Evolutionary conservation across 2,888 invertebrate species (phyloP), one percentile per base, ranked within the genome.

Genomic region (Dicranocentrus wangi): DNA sequence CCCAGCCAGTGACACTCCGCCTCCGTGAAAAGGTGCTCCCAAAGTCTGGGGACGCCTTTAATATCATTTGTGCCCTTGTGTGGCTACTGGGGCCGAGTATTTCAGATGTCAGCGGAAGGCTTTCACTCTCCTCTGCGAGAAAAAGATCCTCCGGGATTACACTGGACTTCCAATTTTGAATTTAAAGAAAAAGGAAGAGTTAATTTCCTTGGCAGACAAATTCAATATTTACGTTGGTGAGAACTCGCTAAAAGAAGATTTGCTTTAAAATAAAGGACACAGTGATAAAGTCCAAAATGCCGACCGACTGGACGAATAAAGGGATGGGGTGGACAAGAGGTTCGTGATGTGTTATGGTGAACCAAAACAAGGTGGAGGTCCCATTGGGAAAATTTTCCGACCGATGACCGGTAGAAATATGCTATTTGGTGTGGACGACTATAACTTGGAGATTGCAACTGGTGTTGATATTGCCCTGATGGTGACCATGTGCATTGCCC

Each of bases 11-110:
- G 17, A 81, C 81, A 2, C 83, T 84, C 23, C 70, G 76, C 1
- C 75, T 84, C 1, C 68, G 76, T 0, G 84, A 84, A 47, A 82
- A 84, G 39, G 25, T 77, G 0, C 82, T 79, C 53, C 82, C 83
- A 10, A 60, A 77, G 3, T 84, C 84, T 3, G 84, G 84, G 1
- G 84, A 84, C 28, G 83, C 83, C 68, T 84, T 84, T 69, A 77
- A 81, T 47, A 82, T 84, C 51, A 43, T 53, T 8, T 81, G 83
- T 69, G 81, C 83, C 0, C n/a, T n/a, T n/a, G n/a, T n/a, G n/a
- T n/a, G n/a, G 21, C 43, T 0, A 81, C 73, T 23, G 84, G 81
- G 10, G 73, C 70, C 1, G 53, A 75, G 0, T 84, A 81, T 55
- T 84, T 84, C 58, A 76, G 78, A 28, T 83, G 83, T 68, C 76